Evolutionary conservation across 1,140 invertebrate species (phyloP).

Genomic region (Drosophila kepulauana): DNA sequence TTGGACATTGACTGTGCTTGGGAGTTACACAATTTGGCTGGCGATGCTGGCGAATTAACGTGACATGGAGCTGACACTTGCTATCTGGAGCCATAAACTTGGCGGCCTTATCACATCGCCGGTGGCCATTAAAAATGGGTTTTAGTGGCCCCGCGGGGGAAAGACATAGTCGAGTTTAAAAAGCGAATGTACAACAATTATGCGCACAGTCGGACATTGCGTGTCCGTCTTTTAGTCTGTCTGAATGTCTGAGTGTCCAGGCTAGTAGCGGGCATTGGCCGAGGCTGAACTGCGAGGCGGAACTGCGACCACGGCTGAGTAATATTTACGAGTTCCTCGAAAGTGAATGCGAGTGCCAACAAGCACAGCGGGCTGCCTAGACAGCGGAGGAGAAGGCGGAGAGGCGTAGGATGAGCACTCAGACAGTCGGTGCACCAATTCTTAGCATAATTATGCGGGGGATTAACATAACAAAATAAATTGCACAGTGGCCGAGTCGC

Average conservation of each 20-base stretch:
- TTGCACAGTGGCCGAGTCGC: slow-evolving; percentile 27
- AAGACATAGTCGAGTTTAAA: slow-evolving; percentile 55
- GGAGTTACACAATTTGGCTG: slow-evolving; percentile 15
- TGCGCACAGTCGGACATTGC: slow-evolving; percentile 71
- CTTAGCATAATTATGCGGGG: slow-evolving; percentile 60
- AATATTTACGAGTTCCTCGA: slow-evolving; percentile 65
- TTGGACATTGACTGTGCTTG: neutral
- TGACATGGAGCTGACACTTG: slow-evolving; percentile 70
- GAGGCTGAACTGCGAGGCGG: slow-evolving; percentile 27
- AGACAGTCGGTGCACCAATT: slow-evolving; percentile 28
- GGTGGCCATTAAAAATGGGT: slow-evolving; percentile 69
- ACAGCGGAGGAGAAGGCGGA: neutral
- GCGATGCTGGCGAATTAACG: slow-evolving; percentile 58
- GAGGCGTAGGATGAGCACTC: neutral
- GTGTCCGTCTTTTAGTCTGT: slow-evolving; percentile 13
- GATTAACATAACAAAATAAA: slow-evolving; percentile 66
- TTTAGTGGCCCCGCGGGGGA: slow-evolving; percentile 56
- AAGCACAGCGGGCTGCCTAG: neutral
- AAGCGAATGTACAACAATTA: slow-evolving; percentile 63
- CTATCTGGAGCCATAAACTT: slow-evolving; percentile 79
- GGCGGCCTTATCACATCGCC: slow-evolving; percentile 63
- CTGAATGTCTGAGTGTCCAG: slow-evolving; percentile 11
- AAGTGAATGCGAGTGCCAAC: slow-evolving; percentile 27
- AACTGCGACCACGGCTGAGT: slow-evolving; percentile 35
- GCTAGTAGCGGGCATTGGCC: slow-evolving; percentile 25